Percentiles rank a stretch among this genome's conserved stretches.
Conservation (phyloP, 2,113 vertebrate species). For the Corythornis cristatus region DNA sequence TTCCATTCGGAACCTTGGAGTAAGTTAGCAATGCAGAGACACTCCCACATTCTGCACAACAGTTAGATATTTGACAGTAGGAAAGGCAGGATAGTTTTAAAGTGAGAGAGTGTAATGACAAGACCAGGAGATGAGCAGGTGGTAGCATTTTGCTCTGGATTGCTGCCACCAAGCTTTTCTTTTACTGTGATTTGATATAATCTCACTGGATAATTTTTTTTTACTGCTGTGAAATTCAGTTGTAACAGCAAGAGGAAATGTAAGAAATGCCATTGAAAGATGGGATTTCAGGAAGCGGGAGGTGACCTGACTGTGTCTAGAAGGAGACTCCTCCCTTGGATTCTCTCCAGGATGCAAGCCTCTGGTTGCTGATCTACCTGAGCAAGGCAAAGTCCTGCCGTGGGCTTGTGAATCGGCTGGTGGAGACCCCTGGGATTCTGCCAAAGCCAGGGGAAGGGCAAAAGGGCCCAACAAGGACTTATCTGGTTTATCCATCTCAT, state of each 20-base stretch:
- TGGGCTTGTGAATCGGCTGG: neutral
- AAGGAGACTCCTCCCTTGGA: neutral
- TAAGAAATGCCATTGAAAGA: neutral
- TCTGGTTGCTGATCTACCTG: neutral
- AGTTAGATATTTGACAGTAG: neutral
- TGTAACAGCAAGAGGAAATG: neutral
- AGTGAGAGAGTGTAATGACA: neutral
- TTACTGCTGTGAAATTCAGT: neutral
- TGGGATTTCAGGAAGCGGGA: neutral
- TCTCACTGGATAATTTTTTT: neutral
- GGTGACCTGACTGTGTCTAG: neutral
- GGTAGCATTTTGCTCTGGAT: neutral
- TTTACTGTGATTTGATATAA: neutral
- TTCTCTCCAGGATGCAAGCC: neutral
- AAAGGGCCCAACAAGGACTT: neutral
- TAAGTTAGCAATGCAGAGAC: neutral
- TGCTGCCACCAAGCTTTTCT: neutral
- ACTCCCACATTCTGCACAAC: neutral
- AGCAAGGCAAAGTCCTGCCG: fast-evolving
- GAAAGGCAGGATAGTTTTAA: neutral
- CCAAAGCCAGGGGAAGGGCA: neutral
- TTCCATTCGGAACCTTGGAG: neutral
- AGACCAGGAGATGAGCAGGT: neutral
- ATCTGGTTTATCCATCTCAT: neutral
- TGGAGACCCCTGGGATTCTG: neutral